Evolutionary conservation across 2,888 invertebrate species (phyloP).

Genomic region (Gymnoscelis rufifasciata): DNA sequence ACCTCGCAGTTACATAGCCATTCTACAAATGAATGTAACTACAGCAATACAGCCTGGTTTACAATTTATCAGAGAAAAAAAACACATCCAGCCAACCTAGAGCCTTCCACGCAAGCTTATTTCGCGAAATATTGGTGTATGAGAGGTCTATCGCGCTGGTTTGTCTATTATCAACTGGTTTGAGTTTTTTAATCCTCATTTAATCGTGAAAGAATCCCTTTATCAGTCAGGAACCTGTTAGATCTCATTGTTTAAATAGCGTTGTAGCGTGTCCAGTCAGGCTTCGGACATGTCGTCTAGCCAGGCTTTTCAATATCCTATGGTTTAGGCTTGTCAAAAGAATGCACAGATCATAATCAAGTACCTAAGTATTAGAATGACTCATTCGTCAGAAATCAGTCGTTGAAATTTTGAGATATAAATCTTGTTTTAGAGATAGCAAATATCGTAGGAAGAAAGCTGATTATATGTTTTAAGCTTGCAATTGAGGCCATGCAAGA

Average conservation of each 20-base stretch:
- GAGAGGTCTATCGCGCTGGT: constrained; percentile 31
- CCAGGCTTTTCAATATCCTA: neutral
- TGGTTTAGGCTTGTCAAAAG: no score
- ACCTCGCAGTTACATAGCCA: constrained; percentile 14
- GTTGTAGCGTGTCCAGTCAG: constrained; percentile 25
- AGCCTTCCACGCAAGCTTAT: constrained; percentile 19
- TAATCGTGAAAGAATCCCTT: constrained; percentile 47
- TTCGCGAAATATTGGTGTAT: neutral
- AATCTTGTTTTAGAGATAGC: no score
- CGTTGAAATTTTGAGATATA: no score
- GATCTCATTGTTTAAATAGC: constrained; percentile 45
- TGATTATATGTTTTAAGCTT: no score
- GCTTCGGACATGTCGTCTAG: neutral
- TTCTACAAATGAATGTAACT: constrained; percentile 18
- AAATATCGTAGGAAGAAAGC: no score
- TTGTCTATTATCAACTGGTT: constrained; percentile 19
- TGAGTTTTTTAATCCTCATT: constrained; percentile 45
- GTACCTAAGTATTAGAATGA: no score
- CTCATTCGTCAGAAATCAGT: no score
- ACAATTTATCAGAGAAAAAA: constrained; percentile 31
- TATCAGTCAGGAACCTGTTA: constrained; percentile 52
- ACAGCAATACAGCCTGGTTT: constrained; percentile 22
- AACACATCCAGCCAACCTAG: constrained; percentile 30
- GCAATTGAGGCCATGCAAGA: no score
- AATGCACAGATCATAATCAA: no score